Base-by-base conservation (phyloP, 2,888 invertebrate genomes). In the Chymomyza amoena region DNA sequence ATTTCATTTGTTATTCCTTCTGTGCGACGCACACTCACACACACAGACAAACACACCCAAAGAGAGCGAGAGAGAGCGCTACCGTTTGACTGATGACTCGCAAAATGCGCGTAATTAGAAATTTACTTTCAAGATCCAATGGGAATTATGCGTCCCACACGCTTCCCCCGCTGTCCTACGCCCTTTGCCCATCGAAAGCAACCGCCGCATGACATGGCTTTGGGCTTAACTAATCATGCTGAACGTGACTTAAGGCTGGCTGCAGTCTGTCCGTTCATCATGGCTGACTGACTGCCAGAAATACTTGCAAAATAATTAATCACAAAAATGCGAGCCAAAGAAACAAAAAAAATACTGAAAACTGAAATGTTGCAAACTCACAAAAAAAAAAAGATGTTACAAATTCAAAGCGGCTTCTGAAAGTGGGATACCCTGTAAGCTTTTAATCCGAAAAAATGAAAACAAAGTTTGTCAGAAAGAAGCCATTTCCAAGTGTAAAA, bases 91-190 rank as follows among this genome's bases (percentile, higher is more conserved):
- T 83, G 87, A 87, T 88, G 86, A 87, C 83, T 88, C 76, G 87
- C 80, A 88, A 88, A 88, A 85, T 70, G 86, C 78, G 87, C 80
- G 81, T 86, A 86, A 86, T 86, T 86, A 87, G 87, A 88, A 88
- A 84, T 88, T 87, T 84, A 87, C 85, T 87, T 85, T 87, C 84
- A 83, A 88, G 87, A 87, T 87, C 88, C 88, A 83, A 76, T 78
- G 88, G 88, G 86, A 86, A 85, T 83, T 83, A 75, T 70, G 66
- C 61, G 77, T 32, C 6, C 67, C 64, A 51, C 62, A 61, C 79
- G 69, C 66, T 64, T 56, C 77, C 77, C 76, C 69, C 79, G 75
- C 39, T 45, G 13, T 13, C 39, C 39, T 13, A 13, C 10, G 39
- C 39, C 39, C 54, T 54, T 20, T 54, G 54, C 54, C 54, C 18